Conservation (phyloP, 2,113 vertebrate genomes). For the Zosterops lateralis region DNA sequence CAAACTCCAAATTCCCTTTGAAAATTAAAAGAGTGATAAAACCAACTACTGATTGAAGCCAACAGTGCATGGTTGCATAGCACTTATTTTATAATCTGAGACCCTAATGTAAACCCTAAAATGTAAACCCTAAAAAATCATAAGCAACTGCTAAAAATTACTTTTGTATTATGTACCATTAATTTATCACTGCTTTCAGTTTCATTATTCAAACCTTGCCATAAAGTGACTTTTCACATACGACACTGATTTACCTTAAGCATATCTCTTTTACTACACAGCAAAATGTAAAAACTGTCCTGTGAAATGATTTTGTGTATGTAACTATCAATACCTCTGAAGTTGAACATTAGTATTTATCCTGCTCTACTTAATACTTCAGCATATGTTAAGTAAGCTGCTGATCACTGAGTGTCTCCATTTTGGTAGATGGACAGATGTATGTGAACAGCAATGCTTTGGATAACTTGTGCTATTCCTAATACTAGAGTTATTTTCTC, state of each 20-base stretch:
- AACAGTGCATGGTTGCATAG: neutral
- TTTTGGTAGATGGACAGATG: conserved; percentile 42
- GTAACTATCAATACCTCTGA: neutral
- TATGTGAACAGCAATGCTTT: conserved; percentile 25
- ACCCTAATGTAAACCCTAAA: neutral
- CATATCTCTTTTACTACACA: neutral
- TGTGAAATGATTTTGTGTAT: neutral
- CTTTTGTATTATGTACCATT: neutral
- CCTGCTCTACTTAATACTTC: neutral
- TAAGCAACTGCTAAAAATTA: neutral
- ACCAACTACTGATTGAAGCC: neutral
- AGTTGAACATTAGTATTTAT: neutral
- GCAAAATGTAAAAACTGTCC: conserved; percentile 7
- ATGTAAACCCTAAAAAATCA: neutral
- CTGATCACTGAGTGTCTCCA: neutral
- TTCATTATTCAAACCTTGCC: neutral
- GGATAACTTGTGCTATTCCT: conserved; percentile 52
- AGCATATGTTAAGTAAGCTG: neutral
- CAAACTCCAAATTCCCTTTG: neutral
- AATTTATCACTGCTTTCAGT: neutral
- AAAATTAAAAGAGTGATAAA: neutral
- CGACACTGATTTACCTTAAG: neutral
- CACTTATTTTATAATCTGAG: neutral
- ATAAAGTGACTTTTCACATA: neutral
- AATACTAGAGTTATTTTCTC: conserved; percentile 63